Base-by-base conservation (phyloP, 2,113 vertebrate genomes). In the Anolis sagrei region DNA sequence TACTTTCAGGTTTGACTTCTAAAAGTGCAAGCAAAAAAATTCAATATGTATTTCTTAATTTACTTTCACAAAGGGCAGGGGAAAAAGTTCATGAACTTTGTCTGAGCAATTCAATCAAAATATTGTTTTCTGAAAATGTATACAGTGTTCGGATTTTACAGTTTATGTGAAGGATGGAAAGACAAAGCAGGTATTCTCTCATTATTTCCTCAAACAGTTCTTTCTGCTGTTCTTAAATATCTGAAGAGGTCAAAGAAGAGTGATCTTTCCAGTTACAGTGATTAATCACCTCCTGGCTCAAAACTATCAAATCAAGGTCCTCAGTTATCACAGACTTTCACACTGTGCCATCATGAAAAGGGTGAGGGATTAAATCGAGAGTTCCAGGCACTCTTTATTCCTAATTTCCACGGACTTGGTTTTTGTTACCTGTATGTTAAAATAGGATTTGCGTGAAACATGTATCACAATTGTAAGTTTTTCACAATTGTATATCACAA, bases 161-260 rank as follows among this genome's bases (percentile, higher is more conserved):
- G 75, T 25, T 49, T 72, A 74, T 73, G 25, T 64, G 69, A 83
- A 87, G 51, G 44, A 29, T 72, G 74, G 72, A 61, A 58, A 82
- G 79, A 82, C 48, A 62, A 48, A 82, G 34, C 72, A 82, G 73
- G 79, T 69, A 68, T 74, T 75, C 61, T 83, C 75, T 78, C 36
- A 76, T 73, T 84, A 79, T 86, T 86, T 81, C 78, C 58, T 81
- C 44, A 74, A 86, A 86, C 39, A 36, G 44, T 73, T 75, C 23
- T 74, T 51, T 81, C 78, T 75, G 78, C 29, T 48, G 32, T 58
- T 76, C 19, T 74, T 68, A 76, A 76, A 6, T 82, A 58, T 19
- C 64, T 72, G 80, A 64, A 75, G 70, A 68, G 69, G 69, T 81
- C 69, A 86, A 66, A 58, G 48, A 75, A 25, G 44, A 66, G 61